Percentiles rank a stretch among this genome's conserved stretches.
Evolutionary conservation across 2,797 vertebrate species (phyloP).

Genomic region (Lepidocolaptes lacrymiger): DNA sequence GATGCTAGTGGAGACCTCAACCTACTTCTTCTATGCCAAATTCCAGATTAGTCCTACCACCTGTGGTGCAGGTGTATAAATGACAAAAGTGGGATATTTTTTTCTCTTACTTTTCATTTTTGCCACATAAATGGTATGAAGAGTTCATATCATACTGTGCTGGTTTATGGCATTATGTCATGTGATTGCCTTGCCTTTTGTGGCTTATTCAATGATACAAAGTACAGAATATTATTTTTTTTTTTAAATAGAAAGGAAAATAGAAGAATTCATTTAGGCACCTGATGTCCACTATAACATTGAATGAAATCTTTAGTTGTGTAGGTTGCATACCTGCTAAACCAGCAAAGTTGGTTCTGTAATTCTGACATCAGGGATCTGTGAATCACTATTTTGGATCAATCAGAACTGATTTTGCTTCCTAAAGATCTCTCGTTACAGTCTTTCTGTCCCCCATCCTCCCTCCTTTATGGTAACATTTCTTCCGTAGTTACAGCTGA

Average conservation of each 20-base stretch:
- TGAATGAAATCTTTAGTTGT: neutral
- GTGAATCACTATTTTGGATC: neutral
- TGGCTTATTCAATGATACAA: neutral
- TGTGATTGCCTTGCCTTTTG: neutral
- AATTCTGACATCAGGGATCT: neutral
- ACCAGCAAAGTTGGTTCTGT: neutral
- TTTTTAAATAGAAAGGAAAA: neutral
- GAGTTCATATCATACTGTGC: neutral
- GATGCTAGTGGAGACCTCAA: conserved; percentile 48
- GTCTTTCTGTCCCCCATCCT: neutral
- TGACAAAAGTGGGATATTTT: neutral
- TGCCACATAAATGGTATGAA: neutral
- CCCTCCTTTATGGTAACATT: neutral
- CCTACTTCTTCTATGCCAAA: conserved; percentile 60
- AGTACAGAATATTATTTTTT: neutral
- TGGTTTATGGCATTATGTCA: neutral
- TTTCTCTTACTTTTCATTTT: conserved; percentile 32
- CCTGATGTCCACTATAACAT: neutral
- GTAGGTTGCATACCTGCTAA: neutral
- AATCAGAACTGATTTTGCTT: neutral
- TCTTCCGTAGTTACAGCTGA: neutral
- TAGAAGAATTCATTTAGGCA: neutral
- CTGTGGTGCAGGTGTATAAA: neutral
- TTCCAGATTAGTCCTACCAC: conserved; percentile 43
- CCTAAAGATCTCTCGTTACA: neutral